Base-by-base conservation (phyloP, 2,797 vertebrate genomes). In the Acridotheres tristis region DNA sequence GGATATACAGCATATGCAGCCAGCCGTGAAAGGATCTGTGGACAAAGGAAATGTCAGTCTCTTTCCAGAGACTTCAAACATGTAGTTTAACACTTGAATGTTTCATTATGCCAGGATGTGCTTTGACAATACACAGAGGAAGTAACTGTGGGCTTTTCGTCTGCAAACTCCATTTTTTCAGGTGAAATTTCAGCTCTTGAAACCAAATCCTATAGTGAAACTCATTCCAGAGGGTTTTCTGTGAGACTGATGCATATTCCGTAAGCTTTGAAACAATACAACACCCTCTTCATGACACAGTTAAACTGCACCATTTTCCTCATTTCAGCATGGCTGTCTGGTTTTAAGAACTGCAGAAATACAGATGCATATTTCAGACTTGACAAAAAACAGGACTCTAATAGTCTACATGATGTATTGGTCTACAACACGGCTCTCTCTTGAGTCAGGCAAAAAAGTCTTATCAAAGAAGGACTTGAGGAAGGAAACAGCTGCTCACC, bases 161-260 rank as follows among this genome's bases (percentile, higher is more conserved):
- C 89, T 93, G 88, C 48, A 89, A 93, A 89, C 9, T 79, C n/a
- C 6, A 78, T 74, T 91, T 88, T 26, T 89, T 68, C 53, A 68
- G 36, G 61, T 85, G 61, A 96, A 91, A 94, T 95, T 87, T 90
- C 77, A 92, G 43, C 67, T 78, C 89, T 72, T 89, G 92, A 96
- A 97, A 95, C 38, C 57, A 89, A 88, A 96, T 82, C 71, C 42
- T 82, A 6, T 26, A 77, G 57, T 80, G 38, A 89, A 82, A 90
- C 10, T 67, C 18, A 62, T 90, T 95, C 72, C 85, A 79, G 74
- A 84, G 48, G 48, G 40, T 20, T 93, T 94, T 85, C 50, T 77
- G 62, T 81, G 57, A 90, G 63, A 29, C 50, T 91, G 77, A 95
- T 94, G 73, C 7, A 65, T 93, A 93, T 94, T 94, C 95, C 85